Evolutionary conservation across 2,113 vertebrate genomes (phyloP), one percentile per base, ranked within the genome.

Genomic region (Machaerirhynchus nigripectus): DNA sequence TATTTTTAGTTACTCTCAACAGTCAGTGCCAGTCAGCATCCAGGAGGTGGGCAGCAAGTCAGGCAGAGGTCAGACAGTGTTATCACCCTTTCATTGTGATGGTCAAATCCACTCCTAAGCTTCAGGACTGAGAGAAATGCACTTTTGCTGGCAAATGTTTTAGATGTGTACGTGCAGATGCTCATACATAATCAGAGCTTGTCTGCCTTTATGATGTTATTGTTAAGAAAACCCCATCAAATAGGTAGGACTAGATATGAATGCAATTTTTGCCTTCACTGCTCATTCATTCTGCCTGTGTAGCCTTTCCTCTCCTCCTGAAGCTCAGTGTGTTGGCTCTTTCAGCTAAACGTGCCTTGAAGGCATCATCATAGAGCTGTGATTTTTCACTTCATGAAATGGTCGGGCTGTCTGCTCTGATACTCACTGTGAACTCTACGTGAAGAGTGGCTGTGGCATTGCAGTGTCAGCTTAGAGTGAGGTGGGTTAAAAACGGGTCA

Each of bases 41-140:
- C 96, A 97, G 75, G 85, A 97, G 94, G 95, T 97, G 97, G 74
- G 76, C 96, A 94, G 9, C 60, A 95, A 98, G 98, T 99, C 98
- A 96, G 94, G 96, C 87, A 35, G 94, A 97, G 98, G 99, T 99
- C 98, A 99, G 98, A 99, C 98, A 96, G 95, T 63, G 71, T 85
- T 97, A 97, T 97, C 98, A 98, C 93, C 97, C 97, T 98, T 97
- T 98, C 98, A 98, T 98, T 99, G 98, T 99, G 94, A 98, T 97
- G 93, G 97, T 92, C 97, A 99, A 98, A 99, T 99, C 98, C 98
- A 94, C 97, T 91, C 95, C 96, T 99, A 99, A 99, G 98, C 98
- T 99, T 98, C 93, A 96, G 96, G 97, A 98, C 96, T 98, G 97
- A 98, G 97, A 97, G 97, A 98, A 98, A 99, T 98, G 97, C 96